Conservation (phyloP, 2,113 vertebrate genomes). For the Condylura cristata region DNA sequence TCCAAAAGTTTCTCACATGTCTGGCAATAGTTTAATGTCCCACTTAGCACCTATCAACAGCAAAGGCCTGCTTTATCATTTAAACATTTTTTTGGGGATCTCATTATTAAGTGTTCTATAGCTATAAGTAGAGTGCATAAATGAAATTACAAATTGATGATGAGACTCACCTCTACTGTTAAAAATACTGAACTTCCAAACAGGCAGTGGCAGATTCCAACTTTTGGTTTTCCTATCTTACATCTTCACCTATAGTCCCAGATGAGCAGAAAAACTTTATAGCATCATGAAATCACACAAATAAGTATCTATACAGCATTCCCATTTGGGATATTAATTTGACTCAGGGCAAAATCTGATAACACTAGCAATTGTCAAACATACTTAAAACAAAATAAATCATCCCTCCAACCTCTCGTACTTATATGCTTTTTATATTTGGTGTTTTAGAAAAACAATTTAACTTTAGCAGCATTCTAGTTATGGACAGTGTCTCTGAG, state of each 20-base stretch:
- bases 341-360: constrained; percentile 66
- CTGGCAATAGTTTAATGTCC: constrained; percentile 84
- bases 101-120: constrained; percentile 79
- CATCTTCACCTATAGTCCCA: constrained; percentile 23
- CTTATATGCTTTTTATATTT: constrained; percentile 78
- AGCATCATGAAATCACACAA: neutral
- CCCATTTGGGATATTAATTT: constrained; percentile 43
- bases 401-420: constrained; percentile 70
- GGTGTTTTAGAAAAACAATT: constrained; percentile 76
- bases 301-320: constrained; percentile 8
- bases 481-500: constrained; percentile 75
- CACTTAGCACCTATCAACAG: constrained; percentile 79
- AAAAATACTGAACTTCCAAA: constrained; percentile 56
- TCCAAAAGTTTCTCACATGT: constrained; percentile 81
- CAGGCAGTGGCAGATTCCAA: constrained; percentile 38
- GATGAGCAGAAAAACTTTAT: neutral
- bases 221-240: neutral
- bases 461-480: constrained; percentile 79
- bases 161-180: constrained; percentile 71
- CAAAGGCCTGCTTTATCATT: constrained; percentile 80
- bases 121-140: constrained; percentile 81
- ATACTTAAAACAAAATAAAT: constrained; percentile 80
- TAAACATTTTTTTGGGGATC: constrained; percentile 63
- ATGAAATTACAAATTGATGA: constrained; percentile 81
- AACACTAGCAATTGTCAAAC: constrained; percentile 61